Percentiles rank a stretch among this genome's conserved stretches.
Conservation (phyloP, 2,113 vertebrate genomes). For the human (Homo sapiens) region GRCh38 chr18:3272501-3273000, state of each 20-base stretch:
- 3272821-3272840: constrained; percentile 26
- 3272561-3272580: no score
- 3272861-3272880: background rate
- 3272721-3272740: constrained; percentile 1
- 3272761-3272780: background rate
- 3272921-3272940: constrained; percentile 98
- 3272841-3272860: background rate
- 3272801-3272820: background rate
- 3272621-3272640: no score
- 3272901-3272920: constrained; percentile 98
- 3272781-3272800: background rate
- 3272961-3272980: constrained; percentile 98
- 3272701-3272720: background rate
- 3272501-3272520: background rate
- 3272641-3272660: no score
- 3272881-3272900: constrained; percentile 85
- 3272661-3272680: background rate
- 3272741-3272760: background rate
- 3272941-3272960: constrained; percentile 98
- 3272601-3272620: no score
- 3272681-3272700: background rate
- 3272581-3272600: no score
- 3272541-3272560: background rate
- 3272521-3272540: background rate
- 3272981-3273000: constrained; percentile 98